These are phyloP conservation scores for Abrostola triplasia DNA, from an alignment of 2,888 invertebrate species.

Conservation along the genomic window DNA sequence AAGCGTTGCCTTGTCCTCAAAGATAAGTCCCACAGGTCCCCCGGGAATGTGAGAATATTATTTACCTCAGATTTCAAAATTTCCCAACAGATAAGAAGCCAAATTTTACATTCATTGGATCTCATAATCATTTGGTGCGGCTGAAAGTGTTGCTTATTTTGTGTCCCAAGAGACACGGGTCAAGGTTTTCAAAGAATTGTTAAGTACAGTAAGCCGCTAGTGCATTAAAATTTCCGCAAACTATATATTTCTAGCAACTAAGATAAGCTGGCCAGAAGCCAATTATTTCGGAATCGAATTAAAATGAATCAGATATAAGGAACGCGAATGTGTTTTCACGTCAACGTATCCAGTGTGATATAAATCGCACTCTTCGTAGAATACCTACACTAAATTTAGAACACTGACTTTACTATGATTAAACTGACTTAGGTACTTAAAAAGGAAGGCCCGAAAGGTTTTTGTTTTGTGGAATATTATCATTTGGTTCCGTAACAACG, in stretches of 20 bases:
- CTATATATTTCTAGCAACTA: constrained; percentile 19
- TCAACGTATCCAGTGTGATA: background rate
- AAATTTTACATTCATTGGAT: constrained; percentile 32
- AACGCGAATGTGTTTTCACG: constrained; percentile 1
- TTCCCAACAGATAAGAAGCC: constrained; percentile 24
- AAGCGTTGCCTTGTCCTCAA: constrained; percentile 15
- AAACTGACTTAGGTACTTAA: too few relatives aligned
- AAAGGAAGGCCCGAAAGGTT: too few relatives aligned
- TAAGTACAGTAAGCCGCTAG: constrained; percentile 12
- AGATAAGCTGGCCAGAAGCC: constrained; percentile 25
- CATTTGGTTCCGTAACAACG: too few relatives aligned
- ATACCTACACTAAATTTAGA: too few relatives aligned
- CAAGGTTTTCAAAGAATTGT: constrained; percentile 24
- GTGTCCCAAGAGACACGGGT: constrained; percentile 15
- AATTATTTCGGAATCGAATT: constrained; percentile 33
- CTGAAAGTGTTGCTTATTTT: constrained; percentile 21
- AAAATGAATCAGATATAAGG: constrained; percentile 22
- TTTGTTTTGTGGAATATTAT: too few relatives aligned
- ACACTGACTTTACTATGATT: too few relatives aligned
- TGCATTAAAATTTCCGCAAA: constrained; percentile 13
- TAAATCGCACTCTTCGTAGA: too few relatives aligned
- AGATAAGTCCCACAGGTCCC: constrained; percentile 9
- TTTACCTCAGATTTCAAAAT: constrained; percentile 35
- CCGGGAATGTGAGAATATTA: constrained; percentile 28
- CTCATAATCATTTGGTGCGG: constrained; percentile 25